A percentile compares a stretch with the other conserved stretches of the same genome.
phyloP scores from a whole-genome alignment of 2,113 vertebrate species.

The Apaloderma vittatum region DNA sequence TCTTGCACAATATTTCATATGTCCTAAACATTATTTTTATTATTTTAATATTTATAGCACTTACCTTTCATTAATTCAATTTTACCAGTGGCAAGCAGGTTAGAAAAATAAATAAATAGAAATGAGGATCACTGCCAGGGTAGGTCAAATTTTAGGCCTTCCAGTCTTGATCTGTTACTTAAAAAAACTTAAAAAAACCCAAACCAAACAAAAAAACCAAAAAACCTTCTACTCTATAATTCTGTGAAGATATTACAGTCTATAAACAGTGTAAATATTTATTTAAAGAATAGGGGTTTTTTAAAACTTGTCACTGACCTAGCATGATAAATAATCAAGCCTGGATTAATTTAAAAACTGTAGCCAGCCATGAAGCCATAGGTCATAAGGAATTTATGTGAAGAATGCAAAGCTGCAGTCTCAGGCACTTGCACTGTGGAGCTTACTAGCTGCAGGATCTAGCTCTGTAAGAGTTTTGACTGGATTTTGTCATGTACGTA shows the following conservation, averaged over 20 bases:
- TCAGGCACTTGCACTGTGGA: not conserved
- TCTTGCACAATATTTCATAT: not conserved
- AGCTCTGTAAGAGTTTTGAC: not conserved
- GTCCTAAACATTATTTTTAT: not conserved
- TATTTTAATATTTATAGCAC: conserved; percentile 6
- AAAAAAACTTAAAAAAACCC: not conserved
- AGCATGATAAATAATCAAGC: conserved; percentile 41
- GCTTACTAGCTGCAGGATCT: not conserved
- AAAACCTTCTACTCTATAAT: not conserved
- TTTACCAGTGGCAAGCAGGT: not conserved
- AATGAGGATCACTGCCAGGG: not conserved
- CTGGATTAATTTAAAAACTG: conserved; percentile 39
- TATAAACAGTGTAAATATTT: conserved; percentile 40
- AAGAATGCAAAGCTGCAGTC: not conserved
- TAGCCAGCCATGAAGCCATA: not conserved
- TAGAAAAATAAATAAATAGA: not conserved
- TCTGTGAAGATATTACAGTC: conserved; percentile 3
- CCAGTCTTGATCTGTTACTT: not conserved
- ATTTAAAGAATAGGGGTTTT: not conserved
- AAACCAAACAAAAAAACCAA: not conserved
- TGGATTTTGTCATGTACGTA: conserved; percentile 13
- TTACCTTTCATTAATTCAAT: conserved; percentile 48
- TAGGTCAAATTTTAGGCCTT: not conserved
- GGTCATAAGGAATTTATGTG: conserved; percentile 45
- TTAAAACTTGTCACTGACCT: not conserved